Base-by-base conservation (phyloP, 2,113 vertebrate species). In the Himantopus leucocephalus region DNA sequence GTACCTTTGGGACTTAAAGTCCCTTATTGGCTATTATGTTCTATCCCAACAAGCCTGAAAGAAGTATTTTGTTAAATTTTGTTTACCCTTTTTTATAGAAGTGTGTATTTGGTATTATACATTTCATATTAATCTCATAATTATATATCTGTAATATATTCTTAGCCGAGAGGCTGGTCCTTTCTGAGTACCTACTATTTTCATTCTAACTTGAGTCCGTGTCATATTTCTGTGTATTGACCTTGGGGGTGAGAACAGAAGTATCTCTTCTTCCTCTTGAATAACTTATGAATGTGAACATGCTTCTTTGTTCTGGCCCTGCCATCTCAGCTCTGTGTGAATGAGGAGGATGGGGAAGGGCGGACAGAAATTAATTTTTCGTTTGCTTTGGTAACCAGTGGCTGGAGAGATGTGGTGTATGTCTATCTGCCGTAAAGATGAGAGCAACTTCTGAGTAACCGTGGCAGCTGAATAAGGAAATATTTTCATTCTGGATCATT, bases 21-120 rank as follows among this genome's bases (percentile, higher is more conserved):
- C 24, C 20, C 6, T 78, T 8, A 39, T 6, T 71, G 24, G 24
- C 41, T 77, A 29, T 5, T 74, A 0, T 1, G 0, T 77, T 89
- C 18, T 47, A 37, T 39, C 12, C 18, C 22, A 72, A 23, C 1
- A 35, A 70, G 15, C 5, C 21, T 39, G 15, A 68, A 83, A 63
- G 5, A 43, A 73, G 6, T 50, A 17, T 14, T 88, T 85, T 13
- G 6, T 26, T 58, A 75, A 39, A 45, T 63, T 62, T 85, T 84
- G 3, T 43, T 59, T 7, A 22, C 3, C 7, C 1, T 34, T 84
- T 85, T 30, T n/a, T 29, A 45, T 6, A 50, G 18, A 45, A 43
- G 1, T 27, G 2, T 58, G 8, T 2, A 7, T 23, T 75, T 58
- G 2, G 4, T 77, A 18, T 56, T 76, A 32, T n/a, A 23, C 56